A percentile compares a stretch with the other conserved stretches of the same genome.
These are phyloP conservation scores for Dicrurus megarhynchus DNA, from an alignment of 2,113 vertebrate genomes.

Conservation along the genomic window DNA sequence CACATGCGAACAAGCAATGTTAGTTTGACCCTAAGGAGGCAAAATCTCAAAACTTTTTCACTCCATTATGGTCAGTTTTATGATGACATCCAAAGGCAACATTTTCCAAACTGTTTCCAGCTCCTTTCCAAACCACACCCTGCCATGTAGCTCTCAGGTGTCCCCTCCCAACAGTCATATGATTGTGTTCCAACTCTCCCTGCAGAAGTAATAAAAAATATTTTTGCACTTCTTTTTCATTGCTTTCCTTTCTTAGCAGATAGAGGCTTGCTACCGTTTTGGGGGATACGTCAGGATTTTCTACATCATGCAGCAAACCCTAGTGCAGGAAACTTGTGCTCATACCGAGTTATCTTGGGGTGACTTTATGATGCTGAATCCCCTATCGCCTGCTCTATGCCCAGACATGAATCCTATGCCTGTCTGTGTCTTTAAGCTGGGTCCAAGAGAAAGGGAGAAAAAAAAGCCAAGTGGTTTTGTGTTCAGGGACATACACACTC, in stretches of 20 bases:
- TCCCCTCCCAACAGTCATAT: fast-evolving
- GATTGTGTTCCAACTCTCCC: background rate
- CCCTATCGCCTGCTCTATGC: no score
- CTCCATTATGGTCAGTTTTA: background rate
- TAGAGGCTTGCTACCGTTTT: background rate
- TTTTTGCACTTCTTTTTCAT: background rate
- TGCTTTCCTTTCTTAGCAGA: background rate
- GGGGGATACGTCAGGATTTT: background rate
- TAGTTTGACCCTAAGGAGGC: background rate
- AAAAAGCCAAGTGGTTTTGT: no score
- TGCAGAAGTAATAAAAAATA: background rate
- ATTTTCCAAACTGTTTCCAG: background rate
- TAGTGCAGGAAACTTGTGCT: background rate
- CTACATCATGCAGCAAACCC: fast-evolving
- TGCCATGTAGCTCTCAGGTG: background rate
- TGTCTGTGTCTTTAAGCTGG: no score
- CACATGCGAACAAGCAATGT: fast-evolving
- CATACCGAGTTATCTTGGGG: background rate
- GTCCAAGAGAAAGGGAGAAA: no score
- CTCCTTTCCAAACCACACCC: background rate
- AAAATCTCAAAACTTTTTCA: background rate
- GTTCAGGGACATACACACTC: no score
- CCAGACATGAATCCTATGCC: no score
- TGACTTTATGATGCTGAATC: no score
- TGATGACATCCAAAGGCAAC: background rate